Percentiles rank a stretch among this genome's conserved stretches.
These are phyloP conservation scores for Chaetodon trifascialis DNA, from an alignment of 2,113 vertebrate species.

Conservation along the genomic window DNA sequence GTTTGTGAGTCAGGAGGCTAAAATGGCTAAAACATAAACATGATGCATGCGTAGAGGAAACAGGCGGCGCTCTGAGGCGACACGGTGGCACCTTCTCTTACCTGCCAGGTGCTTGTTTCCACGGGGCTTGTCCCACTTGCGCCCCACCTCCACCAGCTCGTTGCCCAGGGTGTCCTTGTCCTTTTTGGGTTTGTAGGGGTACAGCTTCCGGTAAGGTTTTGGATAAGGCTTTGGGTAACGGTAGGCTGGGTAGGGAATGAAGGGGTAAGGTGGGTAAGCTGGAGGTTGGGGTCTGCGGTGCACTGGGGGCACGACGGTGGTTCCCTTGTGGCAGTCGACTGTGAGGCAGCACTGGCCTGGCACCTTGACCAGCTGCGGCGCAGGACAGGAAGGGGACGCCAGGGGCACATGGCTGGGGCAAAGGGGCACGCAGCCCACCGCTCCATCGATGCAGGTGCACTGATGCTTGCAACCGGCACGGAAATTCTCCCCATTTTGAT, in stretches of 20 bases:
- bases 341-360: slow-evolving; percentile 87
- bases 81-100: slow-evolving; percentile 55
- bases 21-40: slow-evolving; percentile 72
- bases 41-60: slow-evolving; percentile 63
- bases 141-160: slow-evolving; percentile 76
- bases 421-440: slow-evolving; percentile 86
- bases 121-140: slow-evolving; percentile 76
- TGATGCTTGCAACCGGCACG: slow-evolving; percentile 87
- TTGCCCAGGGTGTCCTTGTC: slow-evolving; percentile 78
- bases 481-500: slow-evolving; percentile 88
- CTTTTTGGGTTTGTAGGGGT: slow-evolving; percentile 72
- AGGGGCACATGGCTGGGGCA: slow-evolving; percentile 85
- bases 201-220: slow-evolving; percentile 68
- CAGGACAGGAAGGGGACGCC: slow-evolving; percentile 80
- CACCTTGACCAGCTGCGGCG: slow-evolving; percentile 83
- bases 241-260: slow-evolving; percentile 74
- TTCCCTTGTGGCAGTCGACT: slow-evolving; percentile 80
- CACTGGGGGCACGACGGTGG: slow-evolving; percentile 53
- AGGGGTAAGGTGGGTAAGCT: slow-evolving; percentile 68
- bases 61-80: slow-evolving; percentile 48
- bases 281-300: slow-evolving; percentile 63
- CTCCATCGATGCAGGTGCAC: slow-evolving; percentile 89
- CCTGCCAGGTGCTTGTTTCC: slow-evolving; percentile 79
- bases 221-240: slow-evolving; percentile 71
- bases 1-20: slow-evolving; percentile 65